Percentiles rank a stretch among this genome's conserved stretches.
These are phyloP conservation scores for Tetrapedia diversipes DNA, from an alignment of 2,888 invertebrate species.

Conservation along the genomic window DNA sequence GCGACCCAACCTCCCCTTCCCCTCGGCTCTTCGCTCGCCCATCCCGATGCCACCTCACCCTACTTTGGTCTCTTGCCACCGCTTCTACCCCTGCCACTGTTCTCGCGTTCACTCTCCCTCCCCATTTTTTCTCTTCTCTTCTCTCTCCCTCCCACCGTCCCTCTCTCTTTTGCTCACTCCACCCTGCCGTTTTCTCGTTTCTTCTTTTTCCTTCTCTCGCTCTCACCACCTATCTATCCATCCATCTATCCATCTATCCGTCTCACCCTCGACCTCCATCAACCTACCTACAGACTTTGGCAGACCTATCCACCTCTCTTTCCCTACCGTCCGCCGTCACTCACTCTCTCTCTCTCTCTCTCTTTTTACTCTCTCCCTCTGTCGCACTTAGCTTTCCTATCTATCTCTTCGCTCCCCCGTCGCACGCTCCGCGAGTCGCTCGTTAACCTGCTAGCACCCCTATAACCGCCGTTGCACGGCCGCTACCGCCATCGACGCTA, in stretches of 20 bases:
- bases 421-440: constrained; percentile 79
- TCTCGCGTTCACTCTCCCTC: constrained; percentile 51
- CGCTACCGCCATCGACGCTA: constrained; percentile 51
- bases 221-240: constrained; percentile 50
- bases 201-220: constrained; percentile 48
- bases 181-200: constrained; percentile 21
- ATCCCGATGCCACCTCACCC: constrained; percentile 51
- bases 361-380: constrained; percentile 18
- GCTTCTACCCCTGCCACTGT: constrained; percentile 65
- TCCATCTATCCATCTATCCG: constrained; percentile 56
- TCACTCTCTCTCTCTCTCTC: constrained; percentile 30
- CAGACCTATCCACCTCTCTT: constrained; percentile 35
- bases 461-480: constrained; percentile 69
- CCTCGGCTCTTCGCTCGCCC: constrained; percentile 62
- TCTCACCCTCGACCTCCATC: constrained; percentile 58
- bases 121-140: constrained; percentile 6
- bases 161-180: constrained; percentile 28
- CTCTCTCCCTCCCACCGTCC: constrained; percentile 30
- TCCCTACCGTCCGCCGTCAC: constrained; percentile 30
- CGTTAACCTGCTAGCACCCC: constrained; percentile 82
- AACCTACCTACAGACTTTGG: constrained; percentile 60
- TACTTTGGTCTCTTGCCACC: constrained; percentile 53
- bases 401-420: constrained; percentile 58
- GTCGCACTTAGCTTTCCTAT: constrained; percentile 48
- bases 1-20: constrained; percentile 77